A percentile compares a stretch with the other conserved stretches of the same genome.
phyloP scores from a whole-genome alignment of 2,888 invertebrate species.

The Diaphora mendica region DNA sequence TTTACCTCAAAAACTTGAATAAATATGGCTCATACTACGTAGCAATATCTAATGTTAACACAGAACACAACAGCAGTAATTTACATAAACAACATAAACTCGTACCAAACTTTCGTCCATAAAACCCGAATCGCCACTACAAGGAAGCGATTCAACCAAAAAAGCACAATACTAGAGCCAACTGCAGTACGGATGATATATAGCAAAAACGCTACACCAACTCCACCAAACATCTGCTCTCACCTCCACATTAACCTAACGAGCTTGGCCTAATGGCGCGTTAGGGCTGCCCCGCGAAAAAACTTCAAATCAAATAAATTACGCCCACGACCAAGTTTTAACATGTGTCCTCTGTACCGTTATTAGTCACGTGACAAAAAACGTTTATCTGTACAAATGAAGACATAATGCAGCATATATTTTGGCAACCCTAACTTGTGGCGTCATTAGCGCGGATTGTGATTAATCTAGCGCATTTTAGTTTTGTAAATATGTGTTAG shows the following conservation, averaged over 20 bases:
- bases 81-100: slow-evolving; percentile 8
- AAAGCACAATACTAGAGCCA: slow-evolving; percentile 64
- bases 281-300: slow-evolving; percentile 74
- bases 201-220: slow-evolving; percentile 73
- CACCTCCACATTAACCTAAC: slow-evolving; percentile 84
- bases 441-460: slow-evolving; percentile 47
- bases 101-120: neutral
- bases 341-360: slow-evolving; percentile 67
- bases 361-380: slow-evolving; percentile 77
- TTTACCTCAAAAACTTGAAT: neutral
- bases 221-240: slow-evolving; percentile 76
- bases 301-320: slow-evolving; percentile 80
- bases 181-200: slow-evolving; percentile 76
- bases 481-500: slow-evolving; percentile 37
- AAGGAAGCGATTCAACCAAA: slow-evolving; percentile 53
- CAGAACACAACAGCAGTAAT: neutral
- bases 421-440: slow-evolving; percentile 52
- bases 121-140: slow-evolving; percentile 34
- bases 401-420: slow-evolving; percentile 60
- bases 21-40: neutral
- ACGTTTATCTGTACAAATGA: slow-evolving; percentile 71
- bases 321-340: slow-evolving; percentile 73
- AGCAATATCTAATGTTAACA: neutral
- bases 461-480: slow-evolving; percentile 44
- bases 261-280: slow-evolving; percentile 82